Evolutionary conservation across 92 coral and sea anemone genomes (phyloP).

Genomic region (Porites cylindrica): DNA sequence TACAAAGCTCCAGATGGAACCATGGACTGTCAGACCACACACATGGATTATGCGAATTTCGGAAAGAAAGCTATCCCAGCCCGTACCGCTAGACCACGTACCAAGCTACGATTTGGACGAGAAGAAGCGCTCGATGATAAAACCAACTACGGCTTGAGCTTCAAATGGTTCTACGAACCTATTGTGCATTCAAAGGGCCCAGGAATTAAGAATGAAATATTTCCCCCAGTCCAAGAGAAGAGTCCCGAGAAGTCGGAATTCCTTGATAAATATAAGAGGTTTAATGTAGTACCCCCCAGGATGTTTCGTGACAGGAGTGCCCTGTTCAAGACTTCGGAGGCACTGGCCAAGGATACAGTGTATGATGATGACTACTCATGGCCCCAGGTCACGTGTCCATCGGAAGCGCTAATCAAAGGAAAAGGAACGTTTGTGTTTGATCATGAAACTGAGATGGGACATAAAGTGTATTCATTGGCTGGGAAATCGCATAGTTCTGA

Average conservation of each 20-base stretch:
- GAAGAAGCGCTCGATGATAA: slow-evolving; percentile 86
- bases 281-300: slow-evolving; percentile 85
- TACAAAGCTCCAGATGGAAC: slow-evolving; percentile 89
- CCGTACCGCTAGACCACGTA: slow-evolving; percentile 90
- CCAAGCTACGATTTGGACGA: slow-evolving; percentile 93
- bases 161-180: slow-evolving; percentile 79
- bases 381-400: slow-evolving; percentile 85
- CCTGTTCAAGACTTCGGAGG: slow-evolving; percentile 83
- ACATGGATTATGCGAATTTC: slow-evolving; percentile 89
- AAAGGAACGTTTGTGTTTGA: slow-evolving; percentile 71
- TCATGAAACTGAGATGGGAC: slow-evolving; percentile 91
- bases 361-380: slow-evolving; percentile 85
- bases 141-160: slow-evolving; percentile 86
- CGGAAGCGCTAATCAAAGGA: slow-evolving; percentile 73
- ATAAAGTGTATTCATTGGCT: slow-evolving; percentile 76
- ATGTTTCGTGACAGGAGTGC: slow-evolving; percentile 89
- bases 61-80: slow-evolving; percentile 94
- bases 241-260: slow-evolving; percentile 87
- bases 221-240: slow-evolving; percentile 65
- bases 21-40: slow-evolving; percentile 85
- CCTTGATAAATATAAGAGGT: slow-evolving; percentile 90
- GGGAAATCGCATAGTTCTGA: slow-evolving; percentile 36
- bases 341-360: slow-evolving; percentile 65
- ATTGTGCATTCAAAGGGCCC: slow-evolving; percentile 78
- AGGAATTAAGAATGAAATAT: slow-evolving; percentile 80